Evolutionary conservation across 1,140 invertebrate species (phyloP), one percentile per base, ranked within the genome.

Genomic region (Lysiphlebus fabarum): DNA sequence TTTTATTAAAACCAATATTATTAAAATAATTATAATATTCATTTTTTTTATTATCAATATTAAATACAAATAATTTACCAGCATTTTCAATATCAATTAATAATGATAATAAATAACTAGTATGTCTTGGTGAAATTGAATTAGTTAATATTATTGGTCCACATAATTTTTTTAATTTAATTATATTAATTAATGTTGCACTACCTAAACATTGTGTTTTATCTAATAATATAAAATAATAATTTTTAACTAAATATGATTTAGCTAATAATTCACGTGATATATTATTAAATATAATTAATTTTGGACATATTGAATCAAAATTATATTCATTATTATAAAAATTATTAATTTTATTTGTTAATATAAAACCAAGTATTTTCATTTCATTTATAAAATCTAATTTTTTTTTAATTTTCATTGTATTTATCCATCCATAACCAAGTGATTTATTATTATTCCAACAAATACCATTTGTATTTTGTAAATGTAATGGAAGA

Each of bases 91-190:
- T 82, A 41, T 84, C 82, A 8, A 77, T 70, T 17, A 90, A 74
- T n/a, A 90, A 76, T 1, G 83, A 83, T 0, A 87, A 88, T 7
- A 91, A 67, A 67, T 91, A 91, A 1, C 86, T 89, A 0, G 87
- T 88, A 36, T 88, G 86, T 6, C 88, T 80, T 0, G 88, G 88
- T 0, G 89, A 89, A 0, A 86, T 84, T 0, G 88, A 82, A 67
- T 91, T 89, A 0, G 88, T 90, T 66, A 90, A 84, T 0, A 89
- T 81, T 0, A 91, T 86, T n/a, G 85, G 87, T 5, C 89, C 89
- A 33, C 82, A 82, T 6, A 91, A 72, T 49, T 83, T 79, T 57
- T 84, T 81, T 8, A 83, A 82, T 0, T 82, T 80, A 41, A 90
- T 79, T 2, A 88, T 80, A 53, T 85, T 84, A 50, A 83, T 84